Evolutionary conservation across 2,888 invertebrate genomes (phyloP), one percentile per base, ranked within the genome.

Genomic region (Trilocha varians): DNA sequence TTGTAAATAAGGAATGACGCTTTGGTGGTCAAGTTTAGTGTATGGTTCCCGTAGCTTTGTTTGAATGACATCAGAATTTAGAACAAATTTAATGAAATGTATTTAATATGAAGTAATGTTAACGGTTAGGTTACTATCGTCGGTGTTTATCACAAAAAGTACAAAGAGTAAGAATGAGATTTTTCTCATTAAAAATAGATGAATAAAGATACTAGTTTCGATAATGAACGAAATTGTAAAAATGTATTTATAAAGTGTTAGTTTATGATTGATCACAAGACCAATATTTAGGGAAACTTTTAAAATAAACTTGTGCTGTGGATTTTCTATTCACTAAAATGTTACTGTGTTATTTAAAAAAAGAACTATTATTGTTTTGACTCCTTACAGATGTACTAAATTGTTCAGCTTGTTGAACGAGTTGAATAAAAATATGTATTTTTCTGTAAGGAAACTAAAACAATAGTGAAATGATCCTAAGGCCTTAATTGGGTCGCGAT

Each of bases 111-210:
- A 64, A 62, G 60, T 69, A 65, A 65, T 68, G 64, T 69, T 69
- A 71, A 71, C 51, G 52, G 65, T 71, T 72, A 77, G 70, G 67
- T 76, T 73, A 74, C 65, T 70, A 69, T 68, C 68, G 61, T 60
- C 67, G 62, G 68, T 65, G 64, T 68, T 71, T 69, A 76, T 71
- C 65, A 69, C 63, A 70, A 75, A 56, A 77, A 80, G 80, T 80
- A 80, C 80, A 80, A 80, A 80, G 71, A 64, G 65, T 65, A 62
- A 67, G 69, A 68, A 58, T 66, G 73, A 63, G 58, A 59, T 61
- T n/a, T 56, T 47, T 59, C 55, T 62, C 53, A 59, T 65, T 25
- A 58, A 60, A 59, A 59, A 59, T 59, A 59, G 55, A 52, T 49
- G 52, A 59, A 50, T 54, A 39, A 49, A 50, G 48, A 54, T 57